Evolutionary conservation across 2,797 vertebrate genomes (phyloP).

Genomic region (Urophycis tenuis): DNA sequence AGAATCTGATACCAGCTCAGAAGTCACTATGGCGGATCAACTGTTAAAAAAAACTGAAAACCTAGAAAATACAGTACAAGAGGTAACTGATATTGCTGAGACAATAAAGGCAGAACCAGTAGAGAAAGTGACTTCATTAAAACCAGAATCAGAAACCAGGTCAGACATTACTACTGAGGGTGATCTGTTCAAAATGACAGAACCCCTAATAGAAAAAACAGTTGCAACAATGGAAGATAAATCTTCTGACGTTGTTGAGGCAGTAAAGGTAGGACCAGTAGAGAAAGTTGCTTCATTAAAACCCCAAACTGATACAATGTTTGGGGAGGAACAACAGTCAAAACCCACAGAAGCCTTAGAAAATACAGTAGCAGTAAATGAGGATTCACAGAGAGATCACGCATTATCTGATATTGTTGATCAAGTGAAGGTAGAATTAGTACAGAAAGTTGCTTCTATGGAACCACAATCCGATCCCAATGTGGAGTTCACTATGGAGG

Average conservation of each 20-base stretch:
- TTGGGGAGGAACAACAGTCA: background rate
- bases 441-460: background rate
- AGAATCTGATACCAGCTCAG: background rate
- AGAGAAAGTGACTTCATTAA: background rate
- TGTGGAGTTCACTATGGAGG: background rate
- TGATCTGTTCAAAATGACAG: background rate
- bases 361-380: background rate
- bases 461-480: background rate
- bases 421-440: background rate
- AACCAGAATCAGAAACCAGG: background rate
- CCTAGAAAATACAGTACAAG: background rate
- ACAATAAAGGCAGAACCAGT: background rate
- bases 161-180: background rate
- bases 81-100: background rate
- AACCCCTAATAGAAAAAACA: background rate
- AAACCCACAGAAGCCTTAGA: background rate
- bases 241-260: slow-evolving; percentile 9
- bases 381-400: background rate
- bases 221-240: background rate
- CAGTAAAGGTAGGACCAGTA: slow-evolving; percentile 1
- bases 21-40: background rate
- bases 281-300: slow-evolving; percentile 24
- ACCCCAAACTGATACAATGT: background rate
- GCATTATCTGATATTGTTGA: background rate
- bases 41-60: background rate